phyloP scores from a whole-genome alignment of 1,140 invertebrate species.

The Pseudachorutes palmiensis region DNA sequence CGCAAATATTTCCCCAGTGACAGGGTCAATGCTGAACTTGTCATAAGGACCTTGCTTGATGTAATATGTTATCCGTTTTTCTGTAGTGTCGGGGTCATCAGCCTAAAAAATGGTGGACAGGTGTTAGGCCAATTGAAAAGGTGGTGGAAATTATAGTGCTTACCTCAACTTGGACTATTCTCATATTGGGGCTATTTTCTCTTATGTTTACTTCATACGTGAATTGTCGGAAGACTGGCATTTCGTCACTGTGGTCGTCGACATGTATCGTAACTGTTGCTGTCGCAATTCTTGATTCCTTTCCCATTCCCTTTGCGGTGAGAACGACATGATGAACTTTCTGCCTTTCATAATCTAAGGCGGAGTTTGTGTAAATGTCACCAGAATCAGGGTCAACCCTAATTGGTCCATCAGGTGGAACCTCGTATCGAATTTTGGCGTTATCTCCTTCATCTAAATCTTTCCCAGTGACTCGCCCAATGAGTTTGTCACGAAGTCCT shows the following conservation, averaged over 20 bases:
- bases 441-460: conserved; percentile 69
- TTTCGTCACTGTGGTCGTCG: conserved; percentile 73
- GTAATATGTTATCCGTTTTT: conserved; percentile 69
- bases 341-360: conserved; percentile 75
- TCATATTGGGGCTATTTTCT: conserved; percentile 68
- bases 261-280: conserved; percentile 72
- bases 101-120: too few relatives aligned
- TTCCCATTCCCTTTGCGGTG: conserved; percentile 76
- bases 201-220: conserved; percentile 67
- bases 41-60: conserved; percentile 70
- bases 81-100: conserved; percentile 67
- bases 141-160: conserved; percentile 31
- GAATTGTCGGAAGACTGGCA: conserved; percentile 62
- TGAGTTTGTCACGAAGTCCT: conserved; percentile 57
- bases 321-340: conserved; percentile 63
- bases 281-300: conserved; percentile 69
- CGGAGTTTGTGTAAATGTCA: conserved; percentile 62
- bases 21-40: conserved; percentile 70
- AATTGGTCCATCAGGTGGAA: conserved; percentile 69
- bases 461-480: conserved; percentile 69
- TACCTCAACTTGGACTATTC: conserved; percentile 61
- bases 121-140: too few relatives aligned
- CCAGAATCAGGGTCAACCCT: conserved; percentile 66
- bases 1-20: conserved; percentile 67
- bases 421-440: conserved; percentile 52